Conservation (phyloP, 2,888 invertebrate genomes). For the Teinopalpus imperialis region DNA sequence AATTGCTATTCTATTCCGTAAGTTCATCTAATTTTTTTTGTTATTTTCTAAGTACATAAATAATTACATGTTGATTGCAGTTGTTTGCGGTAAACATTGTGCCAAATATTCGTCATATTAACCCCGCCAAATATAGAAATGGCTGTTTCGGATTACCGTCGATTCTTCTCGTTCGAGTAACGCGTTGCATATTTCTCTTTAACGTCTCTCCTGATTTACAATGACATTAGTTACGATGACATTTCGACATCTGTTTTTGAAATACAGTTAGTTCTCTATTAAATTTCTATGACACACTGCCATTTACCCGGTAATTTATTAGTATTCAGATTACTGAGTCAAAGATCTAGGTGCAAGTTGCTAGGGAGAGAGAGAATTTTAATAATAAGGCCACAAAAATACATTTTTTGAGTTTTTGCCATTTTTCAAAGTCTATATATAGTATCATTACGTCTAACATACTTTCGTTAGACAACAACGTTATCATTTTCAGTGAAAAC, state of each 20-base stretch:
- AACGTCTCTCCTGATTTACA: slow-evolving; percentile 19
- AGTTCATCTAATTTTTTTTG: too few relatives aligned
- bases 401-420: too few relatives aligned
- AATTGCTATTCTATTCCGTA: too few relatives aligned
- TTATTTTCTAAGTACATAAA: neutral
- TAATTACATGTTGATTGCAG: slow-evolving; percentile 34
- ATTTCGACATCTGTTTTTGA: slow-evolving; percentile 27
- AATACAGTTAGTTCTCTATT: slow-evolving; percentile 15
- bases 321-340: slow-evolving; percentile 1
- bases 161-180: slow-evolving; percentile 32
- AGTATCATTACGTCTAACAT: too few relatives aligned
- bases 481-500: too few relatives aligned
- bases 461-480: too few relatives aligned
- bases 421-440: too few relatives aligned
- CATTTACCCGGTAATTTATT: slow-evolving; percentile 19
- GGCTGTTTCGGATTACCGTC: slow-evolving; percentile 51
- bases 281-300: slow-evolving; percentile 21
- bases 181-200: slow-evolving; percentile 35
- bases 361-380: too few relatives aligned
- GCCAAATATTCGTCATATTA: slow-evolving; percentile 56
- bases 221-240: slow-evolving; percentile 26
- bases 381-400: too few relatives aligned
- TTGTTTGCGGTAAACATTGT: slow-evolving; percentile 36
- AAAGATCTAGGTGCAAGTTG: too few relatives aligned
- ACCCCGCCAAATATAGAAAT: slow-evolving; percentile 46